A percentile compares a stretch with the other conserved stretches of the same genome.
Evolutionary conservation across 2,888 invertebrate genomes (phyloP).

Genomic region (Opisthograptis luteolata): DNA sequence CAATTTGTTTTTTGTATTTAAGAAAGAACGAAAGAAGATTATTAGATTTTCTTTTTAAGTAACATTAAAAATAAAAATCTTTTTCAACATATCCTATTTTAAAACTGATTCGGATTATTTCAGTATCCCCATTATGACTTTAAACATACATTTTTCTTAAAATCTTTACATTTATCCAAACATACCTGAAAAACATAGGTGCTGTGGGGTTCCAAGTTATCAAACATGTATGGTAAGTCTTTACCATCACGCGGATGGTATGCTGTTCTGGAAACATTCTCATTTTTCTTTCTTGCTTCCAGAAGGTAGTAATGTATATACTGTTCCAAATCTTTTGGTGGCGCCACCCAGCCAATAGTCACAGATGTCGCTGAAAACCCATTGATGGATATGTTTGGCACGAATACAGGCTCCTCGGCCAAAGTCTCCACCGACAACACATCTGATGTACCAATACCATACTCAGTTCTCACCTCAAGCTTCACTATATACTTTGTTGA

Average conservation of each 20-base stretch:
- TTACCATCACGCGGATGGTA: slow-evolving; percentile 86
- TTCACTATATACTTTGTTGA: slow-evolving; percentile 87
- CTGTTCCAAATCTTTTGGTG: slow-evolving; percentile 86
- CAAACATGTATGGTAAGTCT: slow-evolving; percentile 91
- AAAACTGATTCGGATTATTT: too few relatives aligned
- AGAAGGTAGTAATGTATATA: slow-evolving; percentile 91
- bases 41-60: too few relatives aligned
- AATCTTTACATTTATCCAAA: too few relatives aligned
- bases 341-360: slow-evolving; percentile 91
- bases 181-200: slow-evolving; percentile 90
- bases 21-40: too few relatives aligned
- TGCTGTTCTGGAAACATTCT: slow-evolving; percentile 82
- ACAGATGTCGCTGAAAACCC: slow-evolving; percentile 88
- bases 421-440: slow-evolving; percentile 85
- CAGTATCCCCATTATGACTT: too few relatives aligned
- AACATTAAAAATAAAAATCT: too few relatives aligned
- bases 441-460: slow-evolving; percentile 84
- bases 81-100: too few relatives aligned
- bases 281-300: slow-evolving; percentile 84
- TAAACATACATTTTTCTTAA: too few relatives aligned
- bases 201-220: slow-evolving; percentile 90
- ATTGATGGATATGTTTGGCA: slow-evolving; percentile 91
- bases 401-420: slow-evolving; percentile 89
- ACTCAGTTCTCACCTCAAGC: slow-evolving; percentile 87
- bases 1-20: too few relatives aligned